Evolutionary conservation across 2,113 vertebrate species (phyloP).

Genomic region (Dasyornis broadbenti): DNA sequence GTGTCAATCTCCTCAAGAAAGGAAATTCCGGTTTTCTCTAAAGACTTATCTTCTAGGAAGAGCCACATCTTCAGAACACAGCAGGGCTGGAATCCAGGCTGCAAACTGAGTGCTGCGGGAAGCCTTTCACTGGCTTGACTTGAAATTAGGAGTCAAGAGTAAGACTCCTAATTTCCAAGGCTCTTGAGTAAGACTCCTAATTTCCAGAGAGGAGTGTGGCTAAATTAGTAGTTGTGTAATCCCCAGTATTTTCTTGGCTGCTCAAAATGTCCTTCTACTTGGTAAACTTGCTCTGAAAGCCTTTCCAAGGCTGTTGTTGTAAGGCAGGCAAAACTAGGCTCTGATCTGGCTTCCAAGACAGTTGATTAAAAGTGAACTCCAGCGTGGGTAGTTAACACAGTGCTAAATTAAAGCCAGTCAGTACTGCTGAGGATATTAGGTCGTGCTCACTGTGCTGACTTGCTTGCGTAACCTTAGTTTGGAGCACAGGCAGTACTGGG

Average conservation of each 20-base stretch:
- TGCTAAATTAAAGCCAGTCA: background rate
- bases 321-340: background rate
- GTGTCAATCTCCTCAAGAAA: background rate
- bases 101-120: fast-evolving
- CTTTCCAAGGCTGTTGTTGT: background rate
- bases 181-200: background rate
- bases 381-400: background rate
- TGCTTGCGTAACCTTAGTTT: background rate
- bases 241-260: background rate
- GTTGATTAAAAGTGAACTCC: background rate
- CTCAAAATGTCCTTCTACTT: background rate
- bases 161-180: background rate
- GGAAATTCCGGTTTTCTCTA: background rate
- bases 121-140: background rate
- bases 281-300: background rate
- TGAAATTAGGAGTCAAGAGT: too few relatives aligned
- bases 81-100: background rate
- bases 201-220: background rate
- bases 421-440: background rate
- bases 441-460: background rate
- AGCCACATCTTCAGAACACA: background rate
- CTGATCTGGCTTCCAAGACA: background rate
- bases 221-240: background rate
- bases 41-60: background rate
- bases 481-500: background rate